A percentile compares a stretch with the other conserved stretches of the same genome.
phyloP scores from a whole-genome alignment of 2,113 vertebrate genomes.

The Aleadryas rufinucha region DNA sequence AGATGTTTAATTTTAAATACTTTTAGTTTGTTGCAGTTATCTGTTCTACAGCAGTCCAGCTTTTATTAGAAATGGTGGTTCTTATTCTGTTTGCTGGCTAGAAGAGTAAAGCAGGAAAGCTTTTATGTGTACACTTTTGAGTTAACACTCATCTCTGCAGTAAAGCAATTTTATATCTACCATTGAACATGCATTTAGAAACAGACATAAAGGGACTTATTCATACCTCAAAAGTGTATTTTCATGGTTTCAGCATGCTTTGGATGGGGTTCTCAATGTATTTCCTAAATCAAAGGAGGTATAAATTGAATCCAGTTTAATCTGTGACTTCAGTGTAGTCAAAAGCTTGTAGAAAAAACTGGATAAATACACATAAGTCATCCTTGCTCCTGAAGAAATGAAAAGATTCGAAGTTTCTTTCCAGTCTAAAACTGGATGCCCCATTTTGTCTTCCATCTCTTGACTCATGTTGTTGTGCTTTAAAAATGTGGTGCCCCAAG shows the following conservation, averaged over 20 bases:
- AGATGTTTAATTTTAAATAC: not conserved
- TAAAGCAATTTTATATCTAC: slow-evolving; percentile 12
- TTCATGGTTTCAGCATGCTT: not conserved
- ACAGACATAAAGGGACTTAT: slow-evolving; percentile 11
- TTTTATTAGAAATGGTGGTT: not conserved
- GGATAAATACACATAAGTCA: not conserved
- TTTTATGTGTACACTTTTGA: not conserved
- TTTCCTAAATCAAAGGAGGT: slow-evolving; percentile 8
- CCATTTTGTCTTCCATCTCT: not conserved
- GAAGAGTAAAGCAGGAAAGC: not conserved
- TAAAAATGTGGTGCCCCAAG: not conserved
- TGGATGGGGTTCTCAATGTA: not conserved
- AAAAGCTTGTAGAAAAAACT: not conserved
- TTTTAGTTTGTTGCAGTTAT: not conserved
- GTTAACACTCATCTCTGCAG: not conserved
- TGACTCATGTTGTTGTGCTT: not conserved
- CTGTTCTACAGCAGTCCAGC: not conserved
- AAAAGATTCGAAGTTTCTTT: not conserved
- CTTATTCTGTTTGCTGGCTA: not conserved
- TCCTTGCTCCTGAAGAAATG: not conserved
- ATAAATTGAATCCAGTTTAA: slow-evolving; percentile 40
- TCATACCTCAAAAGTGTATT: slow-evolving; percentile 33
- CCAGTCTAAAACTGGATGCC: not conserved
- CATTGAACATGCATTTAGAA: slow-evolving; percentile 39
- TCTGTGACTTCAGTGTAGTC: not conserved